phyloP scores from a whole-genome alignment of 1,140 invertebrate species.

The Oryzaephilus surinamensis region DNA sequence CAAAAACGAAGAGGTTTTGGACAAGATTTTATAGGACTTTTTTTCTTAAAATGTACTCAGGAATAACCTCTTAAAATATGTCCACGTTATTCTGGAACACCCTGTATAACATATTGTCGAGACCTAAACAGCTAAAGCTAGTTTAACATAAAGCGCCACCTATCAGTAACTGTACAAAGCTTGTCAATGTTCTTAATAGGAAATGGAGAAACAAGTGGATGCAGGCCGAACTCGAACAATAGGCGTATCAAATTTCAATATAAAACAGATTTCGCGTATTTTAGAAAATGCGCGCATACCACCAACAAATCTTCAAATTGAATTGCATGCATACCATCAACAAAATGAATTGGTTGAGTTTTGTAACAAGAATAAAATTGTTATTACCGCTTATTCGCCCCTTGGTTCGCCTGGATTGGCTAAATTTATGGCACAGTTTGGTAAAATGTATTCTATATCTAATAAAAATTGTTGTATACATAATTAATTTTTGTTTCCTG shows the following conservation, averaged over 20 bases:
- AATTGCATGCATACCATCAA: slow-evolving; percentile 74
- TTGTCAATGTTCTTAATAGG: slow-evolving; percentile 37
- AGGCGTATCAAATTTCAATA: slow-evolving; percentile 74
- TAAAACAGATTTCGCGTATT: slow-evolving; percentile 53
- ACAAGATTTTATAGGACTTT: too few relatives aligned
- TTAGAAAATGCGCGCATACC: slow-evolving; percentile 52
- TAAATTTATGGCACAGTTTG: slow-evolving; percentile 37
- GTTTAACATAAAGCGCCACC: too few relatives aligned
- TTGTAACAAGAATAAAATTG: slow-evolving; percentile 59
- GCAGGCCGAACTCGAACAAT: slow-evolving; percentile 55
- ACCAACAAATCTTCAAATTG: slow-evolving; percentile 65
- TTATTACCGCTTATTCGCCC: slow-evolving; percentile 73
- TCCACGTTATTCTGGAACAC: neutral
- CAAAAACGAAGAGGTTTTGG: too few relatives aligned
- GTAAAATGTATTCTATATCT: slow-evolving; percentile 26
- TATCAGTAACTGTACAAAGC: neutral
- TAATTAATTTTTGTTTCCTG: slow-evolving; percentile 31
- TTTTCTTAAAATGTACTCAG: neutral
- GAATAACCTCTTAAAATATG: neutral
- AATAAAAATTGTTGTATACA: neutral
- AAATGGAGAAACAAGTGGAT: slow-evolving; percentile 63
- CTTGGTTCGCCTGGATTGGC: slow-evolving; percentile 59
- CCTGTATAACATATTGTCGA: neutral
- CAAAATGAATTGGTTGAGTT: slow-evolving; percentile 64
- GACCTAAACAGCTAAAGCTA: too few relatives aligned